A percentile compares a stretch with the other conserved stretches of the same genome.
phyloP scores from a whole-genome alignment of 2,797 vertebrate genomes.

The Aplochiton taeniatus region DNA sequence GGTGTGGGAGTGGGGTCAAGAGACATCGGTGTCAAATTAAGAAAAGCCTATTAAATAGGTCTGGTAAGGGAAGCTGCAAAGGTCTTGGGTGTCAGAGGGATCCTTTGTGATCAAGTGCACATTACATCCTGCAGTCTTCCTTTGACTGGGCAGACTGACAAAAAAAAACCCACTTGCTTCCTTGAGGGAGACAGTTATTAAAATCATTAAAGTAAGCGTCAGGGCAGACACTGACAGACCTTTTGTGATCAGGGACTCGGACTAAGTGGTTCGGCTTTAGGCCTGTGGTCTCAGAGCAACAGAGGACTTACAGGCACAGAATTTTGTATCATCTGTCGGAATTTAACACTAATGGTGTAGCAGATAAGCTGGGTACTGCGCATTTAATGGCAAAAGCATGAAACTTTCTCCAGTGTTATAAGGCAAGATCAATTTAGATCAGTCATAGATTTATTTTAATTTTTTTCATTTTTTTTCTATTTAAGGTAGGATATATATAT shows the following conservation, averaged over 20 bases:
- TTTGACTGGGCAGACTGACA: conserved; percentile 47
- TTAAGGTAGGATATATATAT: too few species aligned
- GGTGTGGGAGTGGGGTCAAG: conserved; percentile 13
- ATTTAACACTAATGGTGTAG: conserved; percentile 52
- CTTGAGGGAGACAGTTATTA: conserved; percentile 68
- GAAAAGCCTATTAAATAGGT: conserved; percentile 45
- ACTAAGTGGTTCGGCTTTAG: conserved; percentile 60
- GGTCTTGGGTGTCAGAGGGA: conserved; percentile 41
- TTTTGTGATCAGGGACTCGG: conserved; percentile 67
- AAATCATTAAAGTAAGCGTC: conserved; percentile 69
- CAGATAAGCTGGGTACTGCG: too few species aligned
- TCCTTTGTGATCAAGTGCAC: conserved; percentile 47
- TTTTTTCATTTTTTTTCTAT: too few species aligned
- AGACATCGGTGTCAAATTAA: conserved; percentile 44
- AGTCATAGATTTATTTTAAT: conserved; percentile 61
- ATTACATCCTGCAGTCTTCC: conserved; percentile 56
- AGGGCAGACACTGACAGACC: conserved; percentile 63
- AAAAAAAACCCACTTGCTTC: conserved; percentile 53
- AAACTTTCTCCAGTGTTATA: too few species aligned
- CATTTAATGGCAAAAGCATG: too few species aligned
- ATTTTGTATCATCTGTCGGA: conserved; percentile 58
- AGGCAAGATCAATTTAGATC: conserved; percentile 41
- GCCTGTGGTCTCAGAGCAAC: conserved; percentile 66
- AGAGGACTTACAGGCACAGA: conserved; percentile 65
- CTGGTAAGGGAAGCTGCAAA: background rate